phyloP scores from a whole-genome alignment of 1,140 invertebrate genomes.

The Hydropsyche tenuis region DNA sequence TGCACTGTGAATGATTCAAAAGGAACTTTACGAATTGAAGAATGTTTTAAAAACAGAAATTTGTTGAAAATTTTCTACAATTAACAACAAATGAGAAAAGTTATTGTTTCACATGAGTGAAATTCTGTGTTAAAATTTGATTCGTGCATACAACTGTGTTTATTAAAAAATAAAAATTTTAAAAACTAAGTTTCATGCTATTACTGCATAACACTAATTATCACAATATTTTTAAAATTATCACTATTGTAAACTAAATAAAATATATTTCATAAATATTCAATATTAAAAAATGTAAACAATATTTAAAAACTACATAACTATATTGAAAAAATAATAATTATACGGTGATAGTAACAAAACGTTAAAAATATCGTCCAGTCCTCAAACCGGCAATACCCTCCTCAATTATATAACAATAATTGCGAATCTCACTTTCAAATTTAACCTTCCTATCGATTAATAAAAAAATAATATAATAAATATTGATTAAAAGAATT shows the following conservation, averaged over 20 bases:
- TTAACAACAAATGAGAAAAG: too few species aligned
- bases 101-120: too few species aligned
- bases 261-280: slow-evolving; percentile 15
- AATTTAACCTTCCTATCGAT: not conserved
- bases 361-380: not conserved
- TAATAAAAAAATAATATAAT: slow-evolving; percentile 18
- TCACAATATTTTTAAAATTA: slow-evolving; percentile 23
- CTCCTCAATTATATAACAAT: slow-evolving; percentile 7
- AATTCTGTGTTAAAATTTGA: too few species aligned
- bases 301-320: not conserved
- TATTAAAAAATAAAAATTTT: slow-evolving; percentile 1
- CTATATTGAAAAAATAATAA: not conserved
- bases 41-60: not conserved
- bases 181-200: slow-evolving; percentile 14
- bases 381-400: not conserved
- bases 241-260: not conserved
- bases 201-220: slow-evolving; percentile 27
- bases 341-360: not conserved
- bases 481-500: slow-evolving; percentile 9
- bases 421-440: slow-evolving; percentile 12
- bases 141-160: not conserved
- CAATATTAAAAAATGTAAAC: not conserved
- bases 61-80: not conserved
- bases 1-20: not conserved
- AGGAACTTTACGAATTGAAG: not conserved